Evolutionary conservation across 1,140 invertebrate genomes (phyloP).

Genomic region (Pogonognathellus flavescens): DNA sequence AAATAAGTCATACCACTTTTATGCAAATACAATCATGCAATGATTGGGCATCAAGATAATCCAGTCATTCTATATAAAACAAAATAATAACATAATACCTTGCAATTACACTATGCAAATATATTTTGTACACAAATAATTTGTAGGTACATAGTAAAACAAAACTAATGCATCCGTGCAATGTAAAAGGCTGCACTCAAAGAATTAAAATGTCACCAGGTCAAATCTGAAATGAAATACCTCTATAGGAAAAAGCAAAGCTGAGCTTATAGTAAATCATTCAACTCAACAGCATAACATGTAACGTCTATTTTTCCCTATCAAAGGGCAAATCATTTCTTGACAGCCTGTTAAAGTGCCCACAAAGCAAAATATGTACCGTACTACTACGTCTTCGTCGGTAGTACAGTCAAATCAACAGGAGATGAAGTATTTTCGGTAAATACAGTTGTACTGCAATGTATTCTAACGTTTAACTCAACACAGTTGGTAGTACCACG

Average conservation of each 20-base stretch:
- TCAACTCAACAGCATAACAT: constrained; percentile 5
- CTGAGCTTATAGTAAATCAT: constrained; percentile 9
- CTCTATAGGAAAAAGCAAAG: not conserved
- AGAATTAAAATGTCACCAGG: not conserved
- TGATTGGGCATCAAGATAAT: too few relatives aligned
- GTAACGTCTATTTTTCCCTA: not conserved
- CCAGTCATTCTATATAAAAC: too few relatives aligned
- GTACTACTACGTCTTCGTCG: too few relatives aligned
- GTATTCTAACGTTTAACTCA: not conserved
- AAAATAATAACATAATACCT: too few relatives aligned
- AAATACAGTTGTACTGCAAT: constrained; percentile 16
- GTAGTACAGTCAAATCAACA: not conserved
- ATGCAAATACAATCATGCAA: too few relatives aligned
- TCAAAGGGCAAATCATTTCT: constrained; percentile 9
- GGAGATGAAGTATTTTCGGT: not conserved
- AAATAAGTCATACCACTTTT: too few relatives aligned
- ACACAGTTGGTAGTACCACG: too few relatives aligned
- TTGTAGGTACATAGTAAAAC: too few relatives aligned
- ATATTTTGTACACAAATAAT: too few relatives aligned
- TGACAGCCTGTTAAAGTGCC: not conserved
- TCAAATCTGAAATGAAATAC: constrained; percentile 2
- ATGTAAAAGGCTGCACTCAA: too few relatives aligned
- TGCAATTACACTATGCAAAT: too few relatives aligned
- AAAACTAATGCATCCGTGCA: too few relatives aligned
- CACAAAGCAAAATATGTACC: not conserved